Base-by-base conservation (phyloP, 2,113 vertebrate genomes). In the Toxotes chatareus region DNA sequence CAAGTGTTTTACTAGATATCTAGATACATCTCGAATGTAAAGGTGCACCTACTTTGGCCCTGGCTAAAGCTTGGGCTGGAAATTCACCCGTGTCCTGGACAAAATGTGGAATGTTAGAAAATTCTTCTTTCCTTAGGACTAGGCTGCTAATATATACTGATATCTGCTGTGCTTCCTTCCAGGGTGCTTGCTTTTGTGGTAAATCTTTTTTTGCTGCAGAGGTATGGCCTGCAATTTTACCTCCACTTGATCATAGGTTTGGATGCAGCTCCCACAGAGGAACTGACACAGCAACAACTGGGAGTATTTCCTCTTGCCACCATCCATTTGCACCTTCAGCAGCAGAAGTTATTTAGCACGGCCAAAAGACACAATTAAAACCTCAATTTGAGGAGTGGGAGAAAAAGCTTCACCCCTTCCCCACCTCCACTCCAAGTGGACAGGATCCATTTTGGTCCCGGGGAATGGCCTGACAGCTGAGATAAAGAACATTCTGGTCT, bases 401-500 rank as follows among this genome's bases (percentile, higher is more conserved):
- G 0, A 9, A 40, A 38, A 70, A 44, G 27, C 51, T 4, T 36
- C 64, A 27, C 21, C n/a, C 1, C 23, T 34, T 42, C 13, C 40
- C 19, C 31, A 3, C 16, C 57, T 3, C 14, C 16, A 44, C 23
- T n/a, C 23, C 51, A 46, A 76, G 70, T 71, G 87, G 76, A 78
- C 55, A 12, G 53, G 53, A 68, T 88, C 49, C 84, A 80, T 86
- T 79, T 83, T 53, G 56, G 80, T 80, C 63, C 10, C 2, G 1
- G 60, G 64, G 51, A 79, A 61, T 4, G 56, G 61, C 70, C 71
- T 86, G 88, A 90, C 90, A 93, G 87, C 87, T 84, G 88, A 92
- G 87, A 92, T 92, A 84, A 92, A 91, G 92, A 94, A 93, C 91
- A 92, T 89, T 90, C 87, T 89, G 87, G 88, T 82, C 82, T 76